Conservation (phyloP, 1,140 invertebrate genomes). For the Drosophila rufa region DNA sequence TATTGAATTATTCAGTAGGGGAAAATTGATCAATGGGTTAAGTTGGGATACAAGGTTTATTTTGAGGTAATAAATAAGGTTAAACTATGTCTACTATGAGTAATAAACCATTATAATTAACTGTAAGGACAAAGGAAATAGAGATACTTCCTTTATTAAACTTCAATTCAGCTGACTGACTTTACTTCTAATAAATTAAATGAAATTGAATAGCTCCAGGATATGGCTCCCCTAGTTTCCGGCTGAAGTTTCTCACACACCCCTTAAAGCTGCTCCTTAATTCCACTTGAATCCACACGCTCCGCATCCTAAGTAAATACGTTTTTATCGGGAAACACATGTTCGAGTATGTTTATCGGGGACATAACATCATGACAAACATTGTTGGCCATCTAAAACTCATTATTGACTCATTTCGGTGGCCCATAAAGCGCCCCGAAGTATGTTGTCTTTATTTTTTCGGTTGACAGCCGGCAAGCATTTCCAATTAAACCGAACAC, state of each 20-base stretch:
- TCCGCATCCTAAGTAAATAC: conserved; percentile 2
- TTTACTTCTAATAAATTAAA: conserved; percentile 1
- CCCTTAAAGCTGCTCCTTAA: conserved; percentile 12
- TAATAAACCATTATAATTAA: no score
- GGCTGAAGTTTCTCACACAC: neutral
- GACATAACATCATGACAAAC: conserved; percentile 49
- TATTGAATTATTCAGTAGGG: conserved; percentile 1
- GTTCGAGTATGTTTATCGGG: conserved; percentile 49
- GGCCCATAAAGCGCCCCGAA: conserved; percentile 64
- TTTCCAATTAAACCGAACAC: conserved; percentile 70
- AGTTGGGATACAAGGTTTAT: neutral
- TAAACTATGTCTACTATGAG: neutral
- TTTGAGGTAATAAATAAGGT: neutral
- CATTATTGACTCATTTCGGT: conserved; percentile 77
- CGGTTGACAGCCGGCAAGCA: conserved; percentile 57
- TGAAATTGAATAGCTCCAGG: no score
- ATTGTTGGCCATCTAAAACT: conserved; percentile 66
- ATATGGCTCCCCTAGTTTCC: neutral
- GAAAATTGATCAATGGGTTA: conserved; percentile 14
- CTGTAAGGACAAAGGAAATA: no score
- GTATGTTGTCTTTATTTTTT: conserved; percentile 75
- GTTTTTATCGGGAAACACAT: conserved; percentile 50
- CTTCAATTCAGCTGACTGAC: neutral
- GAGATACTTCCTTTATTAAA: no score
- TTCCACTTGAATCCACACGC: neutral